A percentile compares a stretch with the other conserved stretches of the same genome.
These are phyloP conservation scores for Syrista parreyssii DNA, from an alignment of 2,888 invertebrate genomes.

Conservation along the genomic window DNA sequence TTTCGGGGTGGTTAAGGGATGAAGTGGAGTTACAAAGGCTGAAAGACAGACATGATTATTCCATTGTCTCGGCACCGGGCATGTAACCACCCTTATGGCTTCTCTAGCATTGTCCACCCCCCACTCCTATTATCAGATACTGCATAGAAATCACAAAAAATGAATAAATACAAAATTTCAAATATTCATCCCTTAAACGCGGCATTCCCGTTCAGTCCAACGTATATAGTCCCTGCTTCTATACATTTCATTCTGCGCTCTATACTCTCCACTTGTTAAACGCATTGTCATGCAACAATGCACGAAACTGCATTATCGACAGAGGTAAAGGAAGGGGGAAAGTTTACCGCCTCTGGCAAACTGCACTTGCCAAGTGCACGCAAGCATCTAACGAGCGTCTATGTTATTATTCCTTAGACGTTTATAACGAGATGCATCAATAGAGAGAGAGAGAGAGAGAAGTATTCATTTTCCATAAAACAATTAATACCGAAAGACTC, in stretches of 20 bases:
- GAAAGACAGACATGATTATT: constrained; percentile 2
- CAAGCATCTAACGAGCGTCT: not conserved
- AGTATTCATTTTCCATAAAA: too few relatives aligned
- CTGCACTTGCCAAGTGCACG: too few relatives aligned
- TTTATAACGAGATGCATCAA: not conserved
- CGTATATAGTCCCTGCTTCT: not conserved
- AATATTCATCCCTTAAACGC: not conserved
- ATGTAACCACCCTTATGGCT: not conserved
- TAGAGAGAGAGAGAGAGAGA: too few relatives aligned
- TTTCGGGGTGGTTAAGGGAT: constrained; percentile 8
- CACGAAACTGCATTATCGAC: not conserved
- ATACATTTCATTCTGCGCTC: not conserved
- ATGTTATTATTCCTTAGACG: not conserved
- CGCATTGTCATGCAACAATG: not conserved
- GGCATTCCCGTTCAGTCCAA: not conserved
- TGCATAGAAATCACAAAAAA: not conserved
- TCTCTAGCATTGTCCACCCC: not conserved
- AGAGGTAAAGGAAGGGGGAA: too few relatives aligned
- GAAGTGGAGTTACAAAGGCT: not conserved
- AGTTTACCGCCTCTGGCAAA: too few relatives aligned
- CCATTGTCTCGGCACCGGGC: not conserved
- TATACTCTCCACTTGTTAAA: not conserved
- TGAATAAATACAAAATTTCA: not conserved
- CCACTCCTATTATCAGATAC: not conserved
- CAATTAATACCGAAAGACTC: too few relatives aligned